Conservation (phyloP, 2,113 vertebrate species). For the Daboia siamensis region DNA sequence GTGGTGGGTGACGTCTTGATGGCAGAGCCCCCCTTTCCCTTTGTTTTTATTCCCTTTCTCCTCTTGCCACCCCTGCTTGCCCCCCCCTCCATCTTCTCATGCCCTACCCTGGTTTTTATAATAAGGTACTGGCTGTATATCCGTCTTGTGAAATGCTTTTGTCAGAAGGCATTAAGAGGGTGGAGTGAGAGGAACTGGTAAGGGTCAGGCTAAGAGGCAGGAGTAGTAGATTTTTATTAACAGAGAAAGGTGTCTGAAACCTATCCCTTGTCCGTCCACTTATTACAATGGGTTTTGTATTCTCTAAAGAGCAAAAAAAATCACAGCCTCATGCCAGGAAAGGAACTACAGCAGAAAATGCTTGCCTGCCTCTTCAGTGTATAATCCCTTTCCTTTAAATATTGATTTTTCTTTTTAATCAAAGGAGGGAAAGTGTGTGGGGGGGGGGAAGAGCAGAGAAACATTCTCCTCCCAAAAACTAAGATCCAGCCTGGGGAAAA, state of each 20-base stretch:
- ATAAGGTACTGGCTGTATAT: not conserved
- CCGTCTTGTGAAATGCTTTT: not conserved
- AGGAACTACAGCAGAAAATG: conserved; percentile 7
- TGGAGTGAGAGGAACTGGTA: not conserved
- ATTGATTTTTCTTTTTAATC: conserved; percentile 23
- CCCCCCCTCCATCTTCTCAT: fast-evolving
- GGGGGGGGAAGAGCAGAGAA: not conserved
- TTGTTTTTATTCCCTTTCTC: not conserved
- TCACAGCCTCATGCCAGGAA: not conserved
- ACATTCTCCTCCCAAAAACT: not conserved
- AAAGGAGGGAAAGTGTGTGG: not conserved
- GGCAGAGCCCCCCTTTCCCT: not conserved
- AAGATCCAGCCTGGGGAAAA: not conserved
- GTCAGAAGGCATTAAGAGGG: not conserved
- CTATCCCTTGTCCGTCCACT: not conserved
- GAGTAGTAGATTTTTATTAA: not conserved
- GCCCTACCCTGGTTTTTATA: not conserved
- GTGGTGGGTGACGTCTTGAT: not conserved
- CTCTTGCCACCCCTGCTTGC: not conserved
- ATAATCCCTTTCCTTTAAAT: not conserved
- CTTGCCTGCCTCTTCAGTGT: not conserved
- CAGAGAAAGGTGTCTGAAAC: fast-evolving
- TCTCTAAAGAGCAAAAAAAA: not conserved
- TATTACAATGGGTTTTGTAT: conserved; percentile 1
- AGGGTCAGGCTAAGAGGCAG: not conserved